phyloP scores from a whole-genome alignment of 2,797 vertebrate genomes.

The Vireo griseus region DNA sequence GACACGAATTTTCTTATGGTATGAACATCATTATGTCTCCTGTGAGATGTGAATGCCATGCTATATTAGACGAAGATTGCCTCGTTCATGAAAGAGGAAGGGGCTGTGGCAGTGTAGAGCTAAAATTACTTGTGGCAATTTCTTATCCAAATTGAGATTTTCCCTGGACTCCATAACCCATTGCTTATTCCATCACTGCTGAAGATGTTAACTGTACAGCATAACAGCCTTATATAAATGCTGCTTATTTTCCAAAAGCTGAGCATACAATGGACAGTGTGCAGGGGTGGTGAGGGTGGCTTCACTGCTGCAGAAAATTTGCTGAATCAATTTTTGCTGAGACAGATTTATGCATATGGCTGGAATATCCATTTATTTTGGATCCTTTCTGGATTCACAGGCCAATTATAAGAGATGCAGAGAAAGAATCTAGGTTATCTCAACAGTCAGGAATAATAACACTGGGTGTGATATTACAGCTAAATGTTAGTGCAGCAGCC shows the following conservation, averaged over 20 bases:
- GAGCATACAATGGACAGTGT: not conserved
- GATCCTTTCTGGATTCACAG: not conserved
- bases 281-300: not conserved
- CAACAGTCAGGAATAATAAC: not conserved
- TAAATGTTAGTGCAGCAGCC: not conserved
- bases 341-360: not conserved
- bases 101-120: not conserved
- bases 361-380: conserved; percentile 9
- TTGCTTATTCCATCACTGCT: conserved; percentile 27
- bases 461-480: not conserved
- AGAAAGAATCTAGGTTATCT: not conserved
- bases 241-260: conserved; percentile 24
- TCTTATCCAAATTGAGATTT: conserved; percentile 55
- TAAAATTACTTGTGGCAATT: conserved; percentile 37
- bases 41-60: not conserved
- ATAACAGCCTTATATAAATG: not conserved
- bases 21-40: not conserved
- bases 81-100: not conserved
- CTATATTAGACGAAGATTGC: not conserved
- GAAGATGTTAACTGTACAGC: conserved; percentile 27
- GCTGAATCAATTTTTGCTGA: conserved; percentile 37
- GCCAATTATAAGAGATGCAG: not conserved
- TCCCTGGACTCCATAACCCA: not conserved
- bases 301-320: not conserved
- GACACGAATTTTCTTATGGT: not conserved